These are phyloP conservation scores for Ecliptopera silaceata DNA, from an alignment of 2,888 invertebrate species.

Conservation along the genomic window DNA sequence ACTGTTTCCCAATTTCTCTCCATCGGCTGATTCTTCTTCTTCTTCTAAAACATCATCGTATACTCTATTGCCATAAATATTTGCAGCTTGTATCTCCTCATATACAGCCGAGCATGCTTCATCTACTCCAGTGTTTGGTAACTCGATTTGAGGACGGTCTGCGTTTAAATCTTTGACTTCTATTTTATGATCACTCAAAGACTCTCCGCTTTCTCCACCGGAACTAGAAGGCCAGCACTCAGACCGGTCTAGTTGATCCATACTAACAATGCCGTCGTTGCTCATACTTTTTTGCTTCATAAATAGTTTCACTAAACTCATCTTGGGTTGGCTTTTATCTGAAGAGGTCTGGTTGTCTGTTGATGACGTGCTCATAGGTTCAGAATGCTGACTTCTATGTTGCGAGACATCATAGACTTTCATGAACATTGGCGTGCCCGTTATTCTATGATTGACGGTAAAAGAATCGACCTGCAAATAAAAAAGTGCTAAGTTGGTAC, in stretches of 20 bases:
- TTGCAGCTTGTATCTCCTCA: constrained; percentile 65
- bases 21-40: constrained; percentile 74
- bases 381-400: constrained; percentile 76
- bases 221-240: constrained; percentile 90
- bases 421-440: constrained; percentile 71
- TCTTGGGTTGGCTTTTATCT: constrained; percentile 84
- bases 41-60: constrained; percentile 76
- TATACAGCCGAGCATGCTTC: constrained; percentile 66
- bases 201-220: constrained; percentile 85
- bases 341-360: constrained; percentile 77
- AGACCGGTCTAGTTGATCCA: constrained; percentile 88
- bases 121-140: constrained; percentile 80
- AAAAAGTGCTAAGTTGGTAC: constrained; percentile 38
- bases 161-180: constrained; percentile 52
- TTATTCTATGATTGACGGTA: constrained; percentile 72
- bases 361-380: constrained; percentile 80
- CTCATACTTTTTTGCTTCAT: constrained; percentile 95
- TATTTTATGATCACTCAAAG: constrained; percentile 75
- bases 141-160: constrained; percentile 77
- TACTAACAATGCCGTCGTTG: constrained; percentile 87
- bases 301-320: constrained; percentile 93
- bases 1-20: constrained; percentile 68
- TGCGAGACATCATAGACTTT: constrained; percentile 79
- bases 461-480: constrained; percentile 77
- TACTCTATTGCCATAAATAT: constrained; percentile 67